A percentile compares a stretch with the other conserved stretches of the same genome.
Evolutionary conservation across 1,140 invertebrate genomes (phyloP).

Genomic region (Pseudobourletiella spinata): DNA sequence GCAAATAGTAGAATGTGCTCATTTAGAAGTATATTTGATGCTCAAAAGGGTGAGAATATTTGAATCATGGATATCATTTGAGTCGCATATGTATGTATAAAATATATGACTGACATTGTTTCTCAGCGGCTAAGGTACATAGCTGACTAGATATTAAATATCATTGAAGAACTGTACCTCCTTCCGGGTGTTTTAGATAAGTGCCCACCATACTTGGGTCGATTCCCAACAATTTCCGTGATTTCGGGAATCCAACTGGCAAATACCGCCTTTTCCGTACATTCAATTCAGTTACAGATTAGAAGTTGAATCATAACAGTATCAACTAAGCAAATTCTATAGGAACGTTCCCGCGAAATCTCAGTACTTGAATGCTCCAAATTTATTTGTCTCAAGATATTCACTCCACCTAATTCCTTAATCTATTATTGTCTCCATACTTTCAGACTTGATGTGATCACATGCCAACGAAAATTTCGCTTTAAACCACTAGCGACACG

Average conservation of each 20-base stretch:
- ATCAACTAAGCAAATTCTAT: too few species aligned
- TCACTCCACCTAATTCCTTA: too few species aligned
- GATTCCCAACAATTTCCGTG: slow-evolving; percentile 89
- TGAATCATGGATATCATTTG: neutral
- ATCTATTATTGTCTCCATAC: too few species aligned
- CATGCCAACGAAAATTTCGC: too few species aligned
- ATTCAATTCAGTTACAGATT: slow-evolving; percentile 15
- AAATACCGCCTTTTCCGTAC: slow-evolving; percentile 76
- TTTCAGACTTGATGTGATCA: too few species aligned
- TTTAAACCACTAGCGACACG: too few species aligned
- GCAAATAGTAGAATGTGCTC: too few species aligned
- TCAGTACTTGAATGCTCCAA: too few species aligned
- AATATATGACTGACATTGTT: neutral
- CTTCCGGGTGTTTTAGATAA: slow-evolving; percentile 86
- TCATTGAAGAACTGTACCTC: slow-evolving; percentile 58
- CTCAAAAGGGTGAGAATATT: neutral
- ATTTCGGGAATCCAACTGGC: slow-evolving; percentile 99
- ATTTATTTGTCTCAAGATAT: too few species aligned
- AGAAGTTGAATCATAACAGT: too few species aligned
- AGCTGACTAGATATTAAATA: neutral
- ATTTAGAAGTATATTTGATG: neutral
- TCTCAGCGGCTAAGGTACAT: neutral
- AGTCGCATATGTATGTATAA: neutral
- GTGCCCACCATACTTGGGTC: slow-evolving; percentile 95
- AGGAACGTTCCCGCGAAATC: too few species aligned